phyloP scores from a whole-genome alignment of 1,140 invertebrate species.

The Brachionus manjavacas region DNA sequence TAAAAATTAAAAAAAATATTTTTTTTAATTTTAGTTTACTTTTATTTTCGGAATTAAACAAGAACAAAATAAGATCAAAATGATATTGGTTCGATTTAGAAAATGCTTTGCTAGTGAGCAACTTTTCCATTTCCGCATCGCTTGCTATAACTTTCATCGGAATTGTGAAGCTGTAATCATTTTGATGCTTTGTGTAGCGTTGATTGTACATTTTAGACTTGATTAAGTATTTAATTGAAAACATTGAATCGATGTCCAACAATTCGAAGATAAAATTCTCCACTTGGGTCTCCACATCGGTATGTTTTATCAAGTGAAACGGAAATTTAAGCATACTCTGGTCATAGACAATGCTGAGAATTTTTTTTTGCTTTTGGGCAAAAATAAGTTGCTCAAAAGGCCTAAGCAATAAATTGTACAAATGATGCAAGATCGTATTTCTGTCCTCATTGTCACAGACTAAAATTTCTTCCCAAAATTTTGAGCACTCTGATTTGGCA shows the following conservation, averaged over 20 bases:
- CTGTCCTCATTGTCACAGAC: background rate
- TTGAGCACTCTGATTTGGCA: background rate
- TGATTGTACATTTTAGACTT: constrained; percentile 13
- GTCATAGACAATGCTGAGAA: background rate
- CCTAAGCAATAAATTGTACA: constrained; percentile 7
- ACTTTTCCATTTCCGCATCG: background rate
- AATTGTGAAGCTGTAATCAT: constrained; percentile 1
- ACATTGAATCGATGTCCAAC: background rate
- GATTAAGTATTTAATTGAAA: constrained; percentile 14
- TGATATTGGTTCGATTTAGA: background rate
- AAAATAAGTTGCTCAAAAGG: constrained; percentile 6
- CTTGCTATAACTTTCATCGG: constrained; percentile 29
- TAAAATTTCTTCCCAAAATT: constrained; percentile 19
- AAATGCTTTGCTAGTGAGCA: background rate
- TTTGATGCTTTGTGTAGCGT: constrained; percentile 22
- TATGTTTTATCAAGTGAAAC: constrained; percentile 16
- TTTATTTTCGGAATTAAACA: constrained; percentile 18
- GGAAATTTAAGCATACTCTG: constrained; percentile 27
- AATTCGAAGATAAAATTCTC: constrained; percentile 8
- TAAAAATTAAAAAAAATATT: background rate
- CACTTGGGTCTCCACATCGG: background rate
- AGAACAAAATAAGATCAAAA: constrained; percentile 21
- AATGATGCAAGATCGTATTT: background rate
- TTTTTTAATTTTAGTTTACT: background rate
- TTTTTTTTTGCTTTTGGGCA: background rate